Base-by-base conservation (phyloP, 2,888 invertebrate genomes). In the Tenthredo distinguenda region DNA sequence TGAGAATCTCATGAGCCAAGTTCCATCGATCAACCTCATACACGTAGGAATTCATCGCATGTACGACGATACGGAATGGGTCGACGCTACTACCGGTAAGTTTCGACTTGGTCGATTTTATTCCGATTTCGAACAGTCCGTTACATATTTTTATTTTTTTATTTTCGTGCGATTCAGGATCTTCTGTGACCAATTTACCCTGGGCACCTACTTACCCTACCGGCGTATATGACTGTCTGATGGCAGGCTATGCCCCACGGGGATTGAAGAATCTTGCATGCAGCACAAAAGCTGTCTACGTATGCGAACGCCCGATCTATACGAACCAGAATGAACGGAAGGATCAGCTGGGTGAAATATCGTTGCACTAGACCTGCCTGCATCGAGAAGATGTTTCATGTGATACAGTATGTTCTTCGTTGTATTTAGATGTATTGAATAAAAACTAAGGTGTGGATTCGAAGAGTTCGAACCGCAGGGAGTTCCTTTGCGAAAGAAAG, bases 31-130 rank as follows among this genome's bases (percentile, higher is more conserved):
- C 10, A 43, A 81, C 21, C 9, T 15, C n/a, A 34, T 50, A 55
- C 81, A 62, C 62, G 81, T 81, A 2, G 81, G 81, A 0, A 21
- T 81, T 37, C 21, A 65, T 62, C 21, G 34, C 9, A 50, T 40
- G 62, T 81, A 81, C 26, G 62, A 81, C n/a, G 62, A n/a, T 26
- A 43, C 37, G 1, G 37, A 58, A 62, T 81, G 81, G 81, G 62
- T 81, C 58, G 62, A 40, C 40, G 12, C 34, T 77, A 77, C 77
- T 0, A 55, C 31, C 7, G 77, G 77, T 77, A 55, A 74, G 43
- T 74, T 74, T 43, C 12, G 50, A 31, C 21, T n/a, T 43, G 21
- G n/a, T 74, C 21, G n/a, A 9, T 74, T 43, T 37, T 71, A 15
- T 18, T 34, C 37, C 18, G 34, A n/a, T 37, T 71, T 71, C 34